Base-by-base conservation (phyloP, 2,888 invertebrate species). In the Nomada fucata region DNA sequence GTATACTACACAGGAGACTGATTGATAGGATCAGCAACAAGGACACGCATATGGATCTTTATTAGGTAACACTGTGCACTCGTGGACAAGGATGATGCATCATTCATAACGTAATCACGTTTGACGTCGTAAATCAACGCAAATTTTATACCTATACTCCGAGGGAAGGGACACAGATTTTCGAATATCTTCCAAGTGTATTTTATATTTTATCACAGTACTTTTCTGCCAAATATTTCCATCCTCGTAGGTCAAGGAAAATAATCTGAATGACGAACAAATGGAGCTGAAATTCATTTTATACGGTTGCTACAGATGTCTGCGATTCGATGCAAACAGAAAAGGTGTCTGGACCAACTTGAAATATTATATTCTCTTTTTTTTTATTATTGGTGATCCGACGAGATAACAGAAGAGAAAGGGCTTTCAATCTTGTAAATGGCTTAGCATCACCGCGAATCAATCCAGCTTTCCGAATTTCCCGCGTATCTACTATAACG, bases 371-470 rank as follows among this genome's bases (percentile, higher is more conserved):
- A 47, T 15, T 47, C 15, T 47, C 26, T 47, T 47, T 23, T 29
- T 29, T 52, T 60, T 59, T 29, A 36, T 7, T 60, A 11, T n/a
- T 20, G 9, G 57, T 20, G 64, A 73, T 36, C 55, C 20, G 26
- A 42, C 63, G 64, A 26, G 47, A 61, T 29, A 53, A 13, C 29
- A 47, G 52, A 13, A 26, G 18, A 11, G 42, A 61, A 61, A 47
- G 42, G 53, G 63, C 50, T 61, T 50, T 76, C 76, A 68, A 78
- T 76, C 76, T 76, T 63, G 61, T 50, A 63, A 76, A 78, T 78
- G 76, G 55, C 68, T 76, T 60, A 65, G 29, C 59, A 44, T 77
- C 76, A 23, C 36, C 61, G 18, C 68, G 55, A 63, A 63, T 76
- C 55, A 53, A 78, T 67, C 53, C 47, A 11, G 26, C 3, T 29